Evolutionary conservation across 2,888 invertebrate genomes (phyloP).

Genomic region (Oxycera nigricornis): DNA sequence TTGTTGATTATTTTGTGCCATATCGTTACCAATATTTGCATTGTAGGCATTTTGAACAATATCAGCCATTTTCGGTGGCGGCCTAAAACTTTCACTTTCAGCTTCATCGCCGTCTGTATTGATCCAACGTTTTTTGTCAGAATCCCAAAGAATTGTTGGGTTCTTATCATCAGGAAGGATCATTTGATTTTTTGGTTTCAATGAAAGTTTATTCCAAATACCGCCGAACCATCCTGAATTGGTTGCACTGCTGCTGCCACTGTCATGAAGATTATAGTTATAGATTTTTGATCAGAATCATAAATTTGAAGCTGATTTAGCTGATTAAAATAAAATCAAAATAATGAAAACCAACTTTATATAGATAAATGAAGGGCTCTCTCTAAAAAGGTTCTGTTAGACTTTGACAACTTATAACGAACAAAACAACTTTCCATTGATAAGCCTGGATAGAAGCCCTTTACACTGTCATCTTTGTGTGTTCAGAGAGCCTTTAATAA

Average conservation of each 20-base stretch:
- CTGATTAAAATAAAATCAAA: no score
- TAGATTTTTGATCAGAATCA: no score
- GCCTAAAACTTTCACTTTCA: constrained; percentile 65
- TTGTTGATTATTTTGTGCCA: neutral
- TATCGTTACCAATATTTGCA: neutral
- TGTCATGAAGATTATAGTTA: no score
- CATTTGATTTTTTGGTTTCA: constrained; percentile 92
- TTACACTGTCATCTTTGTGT: no score
- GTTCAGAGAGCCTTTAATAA: no score
- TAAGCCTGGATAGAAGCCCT: no score
- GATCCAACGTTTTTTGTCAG: constrained; percentile 84
- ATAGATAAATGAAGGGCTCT: no score
- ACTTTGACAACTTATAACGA: no score
- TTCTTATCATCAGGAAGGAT: constrained; percentile 94
- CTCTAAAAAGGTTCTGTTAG: no score
- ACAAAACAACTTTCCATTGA: no score
- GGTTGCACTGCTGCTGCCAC: constrained; percentile 23
- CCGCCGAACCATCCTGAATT: constrained; percentile 83
- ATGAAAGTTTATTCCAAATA: constrained; percentile 81
- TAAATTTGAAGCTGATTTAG: no score
- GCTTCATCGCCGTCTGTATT: constrained; percentile 79
- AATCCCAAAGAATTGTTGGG: constrained; percentile 93
- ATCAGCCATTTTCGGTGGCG: constrained; percentile 75
- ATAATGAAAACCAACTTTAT: no score
- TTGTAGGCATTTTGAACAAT: constrained; percentile 55